These are phyloP conservation scores for Xestia ashworthii DNA, from an alignment of 2,888 invertebrate genomes.

Conservation along the genomic window DNA sequence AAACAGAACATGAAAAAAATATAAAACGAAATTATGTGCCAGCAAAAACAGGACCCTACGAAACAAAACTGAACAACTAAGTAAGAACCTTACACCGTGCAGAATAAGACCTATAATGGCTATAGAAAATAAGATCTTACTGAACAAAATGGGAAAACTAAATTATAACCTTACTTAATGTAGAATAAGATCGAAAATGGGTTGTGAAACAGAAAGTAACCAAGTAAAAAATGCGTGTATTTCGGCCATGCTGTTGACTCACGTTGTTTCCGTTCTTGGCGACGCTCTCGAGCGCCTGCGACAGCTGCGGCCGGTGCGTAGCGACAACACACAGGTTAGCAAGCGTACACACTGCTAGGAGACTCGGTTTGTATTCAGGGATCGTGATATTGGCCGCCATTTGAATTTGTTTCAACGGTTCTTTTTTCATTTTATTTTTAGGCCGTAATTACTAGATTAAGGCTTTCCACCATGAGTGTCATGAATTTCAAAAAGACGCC, in stretches of 20 bases:
- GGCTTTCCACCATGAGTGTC: not conserved
- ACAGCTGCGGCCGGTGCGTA: constrained; percentile 86
- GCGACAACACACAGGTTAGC: constrained; percentile 88
- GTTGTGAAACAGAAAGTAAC: constrained; percentile 37
- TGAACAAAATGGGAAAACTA: not conserved
- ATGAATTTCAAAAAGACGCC: not conserved
- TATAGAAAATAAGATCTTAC: constrained; percentile 1
- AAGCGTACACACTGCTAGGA: constrained; percentile 79
- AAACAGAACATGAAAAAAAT: not conserved
- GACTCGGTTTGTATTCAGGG: constrained; percentile 58
- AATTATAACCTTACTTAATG: constrained; percentile 39
- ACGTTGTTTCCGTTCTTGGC: constrained; percentile 92
- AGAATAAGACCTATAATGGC: not conserved
- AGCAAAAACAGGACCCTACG: not conserved
- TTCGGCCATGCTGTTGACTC: constrained; percentile 86
- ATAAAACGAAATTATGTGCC: not conserved
- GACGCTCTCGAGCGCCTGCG: constrained; percentile 93
- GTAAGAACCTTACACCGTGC: not conserved
- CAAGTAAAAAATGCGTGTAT: constrained; percentile 58
- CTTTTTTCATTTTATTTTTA: not conserved
- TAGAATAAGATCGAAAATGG: constrained; percentile 27
- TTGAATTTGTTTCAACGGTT: not conserved
- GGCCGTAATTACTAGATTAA: not conserved
- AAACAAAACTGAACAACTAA: constrained; percentile 16
- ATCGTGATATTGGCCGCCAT: not conserved